Conservation (phyloP, 2,797 vertebrate genomes). For the Poeciliopsis turneri region DNA sequence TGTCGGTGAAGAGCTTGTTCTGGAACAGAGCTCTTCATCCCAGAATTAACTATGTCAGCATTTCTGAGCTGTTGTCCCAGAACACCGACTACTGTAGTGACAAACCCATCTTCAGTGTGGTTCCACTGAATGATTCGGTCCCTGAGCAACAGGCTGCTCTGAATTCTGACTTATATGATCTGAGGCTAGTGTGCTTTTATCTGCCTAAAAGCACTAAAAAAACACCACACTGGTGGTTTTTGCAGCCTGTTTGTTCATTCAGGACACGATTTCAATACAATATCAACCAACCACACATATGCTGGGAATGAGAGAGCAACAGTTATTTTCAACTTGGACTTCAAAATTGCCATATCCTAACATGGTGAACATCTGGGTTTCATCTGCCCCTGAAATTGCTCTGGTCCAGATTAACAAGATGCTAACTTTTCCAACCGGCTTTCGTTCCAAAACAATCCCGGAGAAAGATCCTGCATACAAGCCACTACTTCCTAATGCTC, state of each 20-base stretch:
- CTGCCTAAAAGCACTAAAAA: not conserved
- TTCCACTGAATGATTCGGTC: not conserved
- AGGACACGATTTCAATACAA: not conserved
- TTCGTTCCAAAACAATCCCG: not conserved
- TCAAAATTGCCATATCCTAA: not conserved
- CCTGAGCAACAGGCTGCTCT: not conserved
- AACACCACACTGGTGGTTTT: not conserved
- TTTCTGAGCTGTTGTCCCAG: slow-evolving; percentile 1
- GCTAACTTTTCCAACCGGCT: not conserved
- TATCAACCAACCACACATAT: not conserved
- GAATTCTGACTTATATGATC: not conserved
- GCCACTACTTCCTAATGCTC: not conserved
- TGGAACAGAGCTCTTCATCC: slow-evolving; percentile 14
- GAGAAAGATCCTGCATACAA: not conserved
- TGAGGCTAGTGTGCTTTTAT: slow-evolving; percentile 3
- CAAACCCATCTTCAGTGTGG: not conserved
- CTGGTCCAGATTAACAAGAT: not conserved
- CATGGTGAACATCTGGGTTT: not conserved
- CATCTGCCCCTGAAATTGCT: not conserved
- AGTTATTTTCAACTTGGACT: not conserved
- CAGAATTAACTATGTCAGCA: slow-evolving; percentile 12
- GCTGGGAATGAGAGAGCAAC: not conserved
- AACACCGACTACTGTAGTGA: not conserved
- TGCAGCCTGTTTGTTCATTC: not conserved
- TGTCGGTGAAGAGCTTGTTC: slow-evolving; percentile 23